phyloP scores from a whole-genome alignment of 2,888 invertebrate species.

The Leptodirus hochenwartii region DNA sequence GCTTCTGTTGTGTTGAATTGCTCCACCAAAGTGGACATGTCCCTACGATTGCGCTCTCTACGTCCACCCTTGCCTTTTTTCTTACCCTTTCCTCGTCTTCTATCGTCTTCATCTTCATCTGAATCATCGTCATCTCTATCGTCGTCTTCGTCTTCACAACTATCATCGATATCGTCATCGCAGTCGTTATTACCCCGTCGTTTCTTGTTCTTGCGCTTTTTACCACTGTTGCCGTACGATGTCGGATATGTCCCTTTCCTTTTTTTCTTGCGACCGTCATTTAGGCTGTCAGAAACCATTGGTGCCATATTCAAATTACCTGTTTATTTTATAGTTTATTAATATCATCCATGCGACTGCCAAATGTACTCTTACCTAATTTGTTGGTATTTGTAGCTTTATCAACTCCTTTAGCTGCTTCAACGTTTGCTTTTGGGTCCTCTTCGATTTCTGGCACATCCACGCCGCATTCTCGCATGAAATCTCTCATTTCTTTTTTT shows the following conservation, averaged over 20 bases:
- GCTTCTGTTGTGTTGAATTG: too few relatives aligned
- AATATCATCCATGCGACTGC: not conserved
- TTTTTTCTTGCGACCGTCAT: too few relatives aligned
- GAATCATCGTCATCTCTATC: not conserved
- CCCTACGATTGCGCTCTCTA: too few relatives aligned
- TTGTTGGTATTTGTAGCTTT: too few relatives aligned
- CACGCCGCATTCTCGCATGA: constrained; percentile 18
- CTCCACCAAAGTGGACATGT: too few relatives aligned
- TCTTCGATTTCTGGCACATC: constrained; percentile 13
- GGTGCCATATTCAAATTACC: constrained; percentile 9
- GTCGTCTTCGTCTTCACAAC: constrained; percentile 4
- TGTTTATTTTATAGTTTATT: constrained; percentile 6
- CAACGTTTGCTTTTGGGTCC: constrained; percentile 5
- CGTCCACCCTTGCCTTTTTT: too few relatives aligned
- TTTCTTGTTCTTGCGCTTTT: too few relatives aligned
- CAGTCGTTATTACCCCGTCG: too few relatives aligned
- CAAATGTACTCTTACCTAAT: too few relatives aligned
- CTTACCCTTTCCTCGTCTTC: not conserved
- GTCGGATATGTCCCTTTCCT: constrained; percentile 4
- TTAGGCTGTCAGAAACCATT: too few relatives aligned
- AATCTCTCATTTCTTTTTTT: constrained; percentile 17
- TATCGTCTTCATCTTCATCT: not conserved
- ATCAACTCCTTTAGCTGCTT: constrained; percentile 4
- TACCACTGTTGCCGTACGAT: constrained; percentile 4
- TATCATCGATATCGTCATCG: constrained; percentile 7